Percentiles rank a stretch among this genome's conserved stretches.
Conservation (phyloP, 2,888 invertebrate species). For the Phorcus lineatus region DNA sequence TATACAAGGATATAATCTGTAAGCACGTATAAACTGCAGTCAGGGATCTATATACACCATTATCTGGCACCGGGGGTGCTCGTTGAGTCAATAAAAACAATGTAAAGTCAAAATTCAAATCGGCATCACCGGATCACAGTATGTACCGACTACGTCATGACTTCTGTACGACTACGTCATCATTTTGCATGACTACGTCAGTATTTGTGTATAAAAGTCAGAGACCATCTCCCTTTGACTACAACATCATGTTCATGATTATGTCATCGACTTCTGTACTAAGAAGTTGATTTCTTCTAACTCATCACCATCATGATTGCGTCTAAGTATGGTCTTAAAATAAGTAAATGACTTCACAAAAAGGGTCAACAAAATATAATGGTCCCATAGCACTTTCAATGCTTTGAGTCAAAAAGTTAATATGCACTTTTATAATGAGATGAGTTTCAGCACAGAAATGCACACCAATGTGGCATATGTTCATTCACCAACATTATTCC, state of each 20-base stretch:
- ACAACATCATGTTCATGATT: no score
- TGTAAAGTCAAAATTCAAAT: no score
- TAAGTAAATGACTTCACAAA: no score
- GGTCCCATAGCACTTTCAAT: constrained; percentile 14
- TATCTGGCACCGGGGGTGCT: constrained; percentile 1
- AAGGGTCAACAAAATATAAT: not conserved
- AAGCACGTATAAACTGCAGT: constrained; percentile 3
- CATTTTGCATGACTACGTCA: not conserved
- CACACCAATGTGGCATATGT: no score
- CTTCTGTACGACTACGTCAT: not conserved
- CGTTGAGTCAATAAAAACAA: not conserved
- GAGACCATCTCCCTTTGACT: no score
- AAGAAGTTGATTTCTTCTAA: not conserved
- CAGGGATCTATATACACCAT: not conserved
- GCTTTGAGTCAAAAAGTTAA: constrained; percentile 13
- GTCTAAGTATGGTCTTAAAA: no score
- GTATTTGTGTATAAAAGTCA: no score
- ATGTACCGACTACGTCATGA: not conserved
- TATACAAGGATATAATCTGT: not conserved
- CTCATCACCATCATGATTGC: no score
- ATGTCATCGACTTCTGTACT: not conserved
- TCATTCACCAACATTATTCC: not conserved
- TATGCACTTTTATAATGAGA: constrained; percentile 9
- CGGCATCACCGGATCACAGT: not conserved
- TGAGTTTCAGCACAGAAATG: not conserved